These are phyloP conservation scores for Thripadectes ignobilis DNA, from an alignment of 2,797 vertebrate genomes.

Conservation along the genomic window DNA sequence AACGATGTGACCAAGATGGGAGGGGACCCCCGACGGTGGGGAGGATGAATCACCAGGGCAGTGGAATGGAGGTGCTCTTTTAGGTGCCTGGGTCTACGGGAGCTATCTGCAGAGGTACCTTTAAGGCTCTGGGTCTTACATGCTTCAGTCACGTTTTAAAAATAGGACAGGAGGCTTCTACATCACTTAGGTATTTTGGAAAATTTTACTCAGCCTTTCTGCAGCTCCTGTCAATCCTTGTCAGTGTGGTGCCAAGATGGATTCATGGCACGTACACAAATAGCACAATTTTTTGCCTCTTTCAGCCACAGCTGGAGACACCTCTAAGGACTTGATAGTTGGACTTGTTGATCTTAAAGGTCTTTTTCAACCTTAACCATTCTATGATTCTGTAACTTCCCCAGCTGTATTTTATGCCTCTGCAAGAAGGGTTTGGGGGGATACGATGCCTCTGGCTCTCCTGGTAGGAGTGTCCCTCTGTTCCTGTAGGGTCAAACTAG, in stretches of 20 bases:
- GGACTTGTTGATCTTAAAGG: background rate
- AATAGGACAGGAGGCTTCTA: slow-evolving; percentile 57
- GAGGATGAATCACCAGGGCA: background rate
- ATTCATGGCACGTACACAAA: background rate
- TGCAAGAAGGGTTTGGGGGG: background rate
- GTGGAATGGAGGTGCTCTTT: background rate
- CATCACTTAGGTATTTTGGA: slow-evolving; percentile 61
- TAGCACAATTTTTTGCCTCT: background rate
- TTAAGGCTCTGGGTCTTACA: slow-evolving; percentile 24
- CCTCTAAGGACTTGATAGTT: background rate
- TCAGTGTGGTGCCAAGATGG: background rate
- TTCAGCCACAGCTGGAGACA: background rate
- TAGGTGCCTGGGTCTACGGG: background rate
- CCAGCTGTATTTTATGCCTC: background rate
- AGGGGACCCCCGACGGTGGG: fast-evolving
- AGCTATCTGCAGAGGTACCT: slow-evolving; percentile 20
- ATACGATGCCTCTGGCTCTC: fast-evolving
- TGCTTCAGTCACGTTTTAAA: slow-evolving; percentile 54
- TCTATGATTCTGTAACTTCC: background rate
- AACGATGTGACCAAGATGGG: fast-evolving
- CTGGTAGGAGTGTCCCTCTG: background rate
- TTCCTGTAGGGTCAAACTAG: background rate
- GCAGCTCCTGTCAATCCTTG: slow-evolving; percentile 61
- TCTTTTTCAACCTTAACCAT: background rate
- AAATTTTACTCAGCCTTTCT: slow-evolving; percentile 65